phyloP scores from a whole-genome alignment of 2,888 invertebrate species.

The Temnothorax rugatulus region DNA sequence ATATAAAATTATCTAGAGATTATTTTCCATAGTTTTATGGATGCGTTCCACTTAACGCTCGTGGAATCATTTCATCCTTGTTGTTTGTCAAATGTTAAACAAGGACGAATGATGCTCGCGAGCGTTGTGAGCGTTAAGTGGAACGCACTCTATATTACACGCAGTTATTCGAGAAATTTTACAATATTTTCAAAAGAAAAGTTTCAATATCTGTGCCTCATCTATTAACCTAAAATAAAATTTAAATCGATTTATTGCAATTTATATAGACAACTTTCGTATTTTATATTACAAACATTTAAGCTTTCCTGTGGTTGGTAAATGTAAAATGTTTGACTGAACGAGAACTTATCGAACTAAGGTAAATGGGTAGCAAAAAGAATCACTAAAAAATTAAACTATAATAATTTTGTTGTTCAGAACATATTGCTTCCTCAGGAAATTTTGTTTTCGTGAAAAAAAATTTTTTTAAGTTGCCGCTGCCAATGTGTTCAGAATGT shows the following conservation, averaged over 20 bases:
- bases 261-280: not conserved
- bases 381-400: not conserved
- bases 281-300: not conserved
- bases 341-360: slow-evolving; percentile 13
- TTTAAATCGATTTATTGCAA: not conserved
- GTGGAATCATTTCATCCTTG: too few relatives aligned
- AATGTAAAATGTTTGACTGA: not conserved
- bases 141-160: too few relatives aligned
- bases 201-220: not conserved
- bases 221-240: slow-evolving; percentile 5
- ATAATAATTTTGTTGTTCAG: not conserved
- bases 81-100: too few relatives aligned
- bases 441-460: too few relatives aligned
- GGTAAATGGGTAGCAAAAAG: not conserved
- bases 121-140: too few relatives aligned
- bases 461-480: too few relatives aligned
- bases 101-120: too few relatives aligned
- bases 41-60: too few relatives aligned
- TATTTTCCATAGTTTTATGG: not conserved
- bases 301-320: slow-evolving; percentile 18
- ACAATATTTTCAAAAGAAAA: not conserved
- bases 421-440: not conserved
- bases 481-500: too few relatives aligned
- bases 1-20: not conserved
- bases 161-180: not conserved